phyloP scores from a whole-genome alignment of 2,888 invertebrate species.

The Euzophera pinguis region DNA sequence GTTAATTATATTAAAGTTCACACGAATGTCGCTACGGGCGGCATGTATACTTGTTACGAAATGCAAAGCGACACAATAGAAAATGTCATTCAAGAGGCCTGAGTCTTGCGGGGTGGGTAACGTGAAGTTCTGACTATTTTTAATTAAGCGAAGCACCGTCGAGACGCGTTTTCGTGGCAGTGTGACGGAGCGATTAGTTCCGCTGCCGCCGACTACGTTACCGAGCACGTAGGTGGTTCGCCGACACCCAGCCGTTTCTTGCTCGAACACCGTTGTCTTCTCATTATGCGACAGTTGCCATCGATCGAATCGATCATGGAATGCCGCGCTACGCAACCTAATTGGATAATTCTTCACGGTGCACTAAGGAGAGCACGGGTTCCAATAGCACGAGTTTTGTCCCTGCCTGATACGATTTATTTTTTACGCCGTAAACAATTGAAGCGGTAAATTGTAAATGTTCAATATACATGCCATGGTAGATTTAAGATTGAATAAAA shows the following conservation, averaged over 20 bases:
- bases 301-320: constrained; percentile 60
- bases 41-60: constrained; percentile 42
- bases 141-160: constrained; percentile 70
- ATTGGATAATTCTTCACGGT: constrained; percentile 69
- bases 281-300: constrained; percentile 64
- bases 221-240: constrained; percentile 68
- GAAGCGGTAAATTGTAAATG: constrained; percentile 38
- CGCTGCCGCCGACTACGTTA: constrained; percentile 48
- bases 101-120: constrained; percentile 48
- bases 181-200: constrained; percentile 72
- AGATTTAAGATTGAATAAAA: constrained; percentile 2
- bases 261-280: constrained; percentile 65
- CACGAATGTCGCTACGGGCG: constrained; percentile 43
- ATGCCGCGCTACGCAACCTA: constrained; percentile 58
- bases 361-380: constrained; percentile 50
- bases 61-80: constrained; percentile 47
- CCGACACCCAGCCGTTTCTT: constrained; percentile 66
- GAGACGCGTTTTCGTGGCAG: constrained; percentile 61
- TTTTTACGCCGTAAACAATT: constrained; percentile 39
- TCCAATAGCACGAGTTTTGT: constrained; percentile 40
- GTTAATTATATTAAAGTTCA: constrained; percentile 59
- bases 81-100: constrained; percentile 53
- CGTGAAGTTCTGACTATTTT: constrained; percentile 69
- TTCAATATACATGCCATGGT: constrained; percentile 10
- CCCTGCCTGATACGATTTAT: constrained; percentile 38